These are phyloP conservation scores for Augochlora pura DNA, from an alignment of 1,140 invertebrate species.

Conservation along the genomic window DNA sequence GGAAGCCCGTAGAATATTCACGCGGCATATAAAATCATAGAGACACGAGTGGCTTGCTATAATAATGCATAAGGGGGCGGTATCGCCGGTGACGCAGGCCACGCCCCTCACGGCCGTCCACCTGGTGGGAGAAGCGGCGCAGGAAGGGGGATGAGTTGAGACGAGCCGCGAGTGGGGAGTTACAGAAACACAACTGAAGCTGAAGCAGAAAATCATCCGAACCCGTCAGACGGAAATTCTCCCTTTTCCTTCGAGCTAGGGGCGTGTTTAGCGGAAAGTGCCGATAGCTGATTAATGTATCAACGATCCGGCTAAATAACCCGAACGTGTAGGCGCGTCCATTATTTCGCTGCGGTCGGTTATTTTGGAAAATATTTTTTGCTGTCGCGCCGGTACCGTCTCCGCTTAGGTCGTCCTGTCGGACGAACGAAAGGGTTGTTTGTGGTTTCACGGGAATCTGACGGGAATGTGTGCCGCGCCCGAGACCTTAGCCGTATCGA, in stretches of 20 bases:
- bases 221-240: constrained; percentile 38
- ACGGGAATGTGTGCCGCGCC: background rate
- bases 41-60: constrained; percentile 73
- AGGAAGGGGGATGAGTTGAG: constrained; percentile 51
- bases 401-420: no score
- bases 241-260: constrained; percentile 4
- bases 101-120: constrained; percentile 39
- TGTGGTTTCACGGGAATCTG: background rate
- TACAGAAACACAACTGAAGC: constrained; percentile 37
- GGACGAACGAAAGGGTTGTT: background rate
- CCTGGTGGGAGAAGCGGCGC: constrained; percentile 50
- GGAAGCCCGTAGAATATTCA: constrained; percentile 68
- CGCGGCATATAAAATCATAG: constrained; percentile 79
- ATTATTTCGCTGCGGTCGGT: background rate
- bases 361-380: no score
- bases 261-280: background rate
- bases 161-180: constrained; percentile 33
- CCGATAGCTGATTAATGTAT: constrained; percentile 4
- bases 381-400: no score
- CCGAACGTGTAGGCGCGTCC: background rate
- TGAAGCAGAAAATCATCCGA: constrained; percentile 44
- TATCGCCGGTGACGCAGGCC: constrained; percentile 30
- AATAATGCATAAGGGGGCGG: constrained; percentile 81
- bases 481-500: no score
- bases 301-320: background rate